Conservation (phyloP, 2,797 vertebrate species). For the Ataeniobius toweri region DNA sequence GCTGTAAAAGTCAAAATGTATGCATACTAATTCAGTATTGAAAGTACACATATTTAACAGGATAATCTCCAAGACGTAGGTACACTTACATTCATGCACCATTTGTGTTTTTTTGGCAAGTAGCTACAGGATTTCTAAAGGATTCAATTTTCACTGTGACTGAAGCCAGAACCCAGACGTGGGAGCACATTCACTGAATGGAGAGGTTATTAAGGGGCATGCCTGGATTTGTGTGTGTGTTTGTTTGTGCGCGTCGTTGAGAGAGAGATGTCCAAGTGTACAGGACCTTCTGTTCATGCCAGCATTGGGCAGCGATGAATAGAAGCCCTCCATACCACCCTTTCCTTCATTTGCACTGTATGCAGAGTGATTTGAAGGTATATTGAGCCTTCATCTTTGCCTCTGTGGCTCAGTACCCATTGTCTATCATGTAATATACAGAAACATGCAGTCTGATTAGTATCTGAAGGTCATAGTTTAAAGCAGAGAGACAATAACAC, state of each 20-base stretch:
- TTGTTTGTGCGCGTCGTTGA: not conserved
- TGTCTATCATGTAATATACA: slow-evolving; percentile 41
- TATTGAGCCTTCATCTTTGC: slow-evolving; percentile 23
- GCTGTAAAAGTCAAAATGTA: slow-evolving; percentile 7
- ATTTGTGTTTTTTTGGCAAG: slow-evolving; percentile 48
- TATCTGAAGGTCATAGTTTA: slow-evolving; percentile 23
- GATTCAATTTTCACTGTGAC: slow-evolving; percentile 71
- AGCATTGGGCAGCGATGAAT: slow-evolving; percentile 40
- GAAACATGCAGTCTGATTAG: slow-evolving; percentile 41
- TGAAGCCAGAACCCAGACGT: slow-evolving; percentile 68
- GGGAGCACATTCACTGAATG: slow-evolving; percentile 69
- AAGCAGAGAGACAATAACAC: no score
- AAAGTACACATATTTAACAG: slow-evolving; percentile 1
- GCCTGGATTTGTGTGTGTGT: slow-evolving; percentile 38
- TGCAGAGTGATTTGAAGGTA: slow-evolving; percentile 2
- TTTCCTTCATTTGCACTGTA: slow-evolving; percentile 28
- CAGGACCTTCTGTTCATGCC: slow-evolving; percentile 53
- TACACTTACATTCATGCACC: slow-evolving; percentile 20
- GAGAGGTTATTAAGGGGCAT: slow-evolving; percentile 66
- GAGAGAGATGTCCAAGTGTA: slow-evolving; percentile 26
- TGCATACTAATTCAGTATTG: not conserved
- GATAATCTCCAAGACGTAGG: slow-evolving; percentile 12
- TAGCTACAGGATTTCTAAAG: slow-evolving; percentile 71
- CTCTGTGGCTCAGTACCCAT: slow-evolving; percentile 13
- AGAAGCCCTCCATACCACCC: slow-evolving; percentile 49